Evolutionary conservation across 2,797 vertebrate species (phyloP), one percentile per base, ranked within the genome.

Genomic region (Chrysocyon brachyurus): DNA sequence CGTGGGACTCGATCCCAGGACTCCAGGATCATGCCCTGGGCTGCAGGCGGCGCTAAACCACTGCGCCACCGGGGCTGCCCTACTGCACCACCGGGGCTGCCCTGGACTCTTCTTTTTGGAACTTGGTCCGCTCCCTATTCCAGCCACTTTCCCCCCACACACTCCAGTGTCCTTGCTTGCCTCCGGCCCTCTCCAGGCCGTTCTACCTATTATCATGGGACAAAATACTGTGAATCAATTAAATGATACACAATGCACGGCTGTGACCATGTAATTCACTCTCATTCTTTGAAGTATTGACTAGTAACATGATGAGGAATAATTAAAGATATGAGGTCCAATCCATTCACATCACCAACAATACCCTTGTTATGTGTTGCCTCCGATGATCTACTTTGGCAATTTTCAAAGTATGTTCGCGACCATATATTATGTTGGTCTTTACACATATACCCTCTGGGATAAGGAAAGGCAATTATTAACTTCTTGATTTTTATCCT

Each of bases 401-500:
- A 24, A 11, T 70, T 79, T 36, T 15, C 59, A 82, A 81, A 59
- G 3, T 72, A 59, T 61, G 17, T 59, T 96, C 33, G 70, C 21
- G 68, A 33, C 36, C 12, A 91, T 31, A 36, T 57, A 46, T 90
- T 84, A 33, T 28, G 68, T 40, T 22, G 28, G 14, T 77, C 8
- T 14, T 96, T 46, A 78, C 31, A 91, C 89, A 91, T 89, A 10
- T 36, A 52, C 8, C 2, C 33, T 79, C 28, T 88, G 12, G 77
- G 12, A 59, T 46, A 91, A 91, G 19, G 52, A 93, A 94, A 64
- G n/a, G 57, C 52, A 91, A 93, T 68, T 70, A 63, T 11, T 73
- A 79, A 94, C 70, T 8, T 56, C 17, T 10, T 33, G 56, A 40
- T 82, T 73, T 94, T 94, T 91, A 63, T 26, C 46, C 70, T 93